Evolutionary conservation across 2,888 invertebrate species (phyloP).

Genomic region (Philaethria dido): DNA sequence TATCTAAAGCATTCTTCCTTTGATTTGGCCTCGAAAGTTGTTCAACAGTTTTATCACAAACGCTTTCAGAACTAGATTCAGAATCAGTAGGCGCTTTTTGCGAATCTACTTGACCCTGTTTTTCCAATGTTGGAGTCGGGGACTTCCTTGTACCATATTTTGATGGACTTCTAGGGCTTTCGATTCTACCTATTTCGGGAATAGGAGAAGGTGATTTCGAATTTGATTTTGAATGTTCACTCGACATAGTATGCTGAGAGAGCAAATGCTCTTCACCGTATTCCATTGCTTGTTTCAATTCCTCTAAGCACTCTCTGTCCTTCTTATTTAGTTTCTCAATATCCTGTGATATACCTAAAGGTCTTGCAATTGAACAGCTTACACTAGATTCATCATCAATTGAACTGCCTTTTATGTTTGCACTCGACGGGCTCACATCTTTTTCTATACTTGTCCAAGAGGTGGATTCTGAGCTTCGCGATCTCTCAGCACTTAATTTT

Average conservation of each 20-base stretch:
- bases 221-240: constrained; percentile 77
- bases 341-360: constrained; percentile 90
- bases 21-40: constrained; percentile 73
- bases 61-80: constrained; percentile 83
- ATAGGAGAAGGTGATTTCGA: constrained; percentile 74
- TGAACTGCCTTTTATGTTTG: constrained; percentile 86
- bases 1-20: constrained; percentile 73
- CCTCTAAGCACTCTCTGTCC: constrained; percentile 85
- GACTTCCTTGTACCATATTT: constrained; percentile 72
- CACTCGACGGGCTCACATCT: constrained; percentile 85
- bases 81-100: constrained; percentile 84
- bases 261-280: constrained; percentile 78
- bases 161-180: constrained; percentile 75
- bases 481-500: constrained; percentile 89
- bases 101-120: constrained; percentile 84
- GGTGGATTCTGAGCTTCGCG: constrained; percentile 90
- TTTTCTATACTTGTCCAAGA: constrained; percentile 93
- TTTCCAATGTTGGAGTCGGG: constrained; percentile 85
- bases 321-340: constrained; percentile 86
- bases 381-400: constrained; percentile 89
- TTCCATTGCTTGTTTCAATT: constrained; percentile 84
- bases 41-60: constrained; percentile 75
- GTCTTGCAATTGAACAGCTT: constrained; percentile 91
- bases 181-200: constrained; percentile 71
- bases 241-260: constrained; percentile 72